Conservation (phyloP, 2,888 invertebrate species). For the Drosophila meridionalis region DNA sequence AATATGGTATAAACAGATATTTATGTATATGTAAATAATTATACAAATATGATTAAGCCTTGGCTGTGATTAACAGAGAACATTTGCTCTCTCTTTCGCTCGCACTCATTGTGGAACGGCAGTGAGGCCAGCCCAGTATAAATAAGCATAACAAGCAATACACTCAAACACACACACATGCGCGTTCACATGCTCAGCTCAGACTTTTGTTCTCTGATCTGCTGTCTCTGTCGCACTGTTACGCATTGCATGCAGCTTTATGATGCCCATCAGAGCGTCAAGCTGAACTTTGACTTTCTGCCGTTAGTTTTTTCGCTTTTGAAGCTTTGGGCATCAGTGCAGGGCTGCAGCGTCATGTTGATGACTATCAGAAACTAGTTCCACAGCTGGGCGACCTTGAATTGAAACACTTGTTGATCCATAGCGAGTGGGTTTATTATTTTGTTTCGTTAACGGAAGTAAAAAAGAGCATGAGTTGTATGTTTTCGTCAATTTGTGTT, state of each 20-base stretch:
- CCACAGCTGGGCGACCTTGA: slow-evolving; percentile 63
- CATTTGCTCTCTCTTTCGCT: slow-evolving; percentile 1
- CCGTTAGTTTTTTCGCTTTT: slow-evolving; percentile 40
- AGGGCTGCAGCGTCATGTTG: slow-evolving; percentile 39
- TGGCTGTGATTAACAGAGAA: slow-evolving; percentile 46
- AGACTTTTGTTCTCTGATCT: slow-evolving; percentile 24
- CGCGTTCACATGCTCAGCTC: neutral
- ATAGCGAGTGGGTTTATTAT: slow-evolving; percentile 27
- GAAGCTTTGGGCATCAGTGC: slow-evolving; percentile 10
- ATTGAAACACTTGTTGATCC: slow-evolving; percentile 30
- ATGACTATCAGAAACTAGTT: slow-evolving; percentile 42
- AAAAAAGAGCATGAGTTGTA: slow-evolving; percentile 33
- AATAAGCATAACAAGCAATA: neutral
- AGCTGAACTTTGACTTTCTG: slow-evolving; percentile 51
- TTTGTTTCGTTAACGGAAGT: slow-evolving; percentile 45
- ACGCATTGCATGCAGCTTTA: slow-evolving; percentile 34
- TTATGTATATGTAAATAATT: neutral
- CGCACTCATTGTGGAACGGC: neutral
- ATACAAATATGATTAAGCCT: slow-evolving; percentile 26
- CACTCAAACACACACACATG: neutral
- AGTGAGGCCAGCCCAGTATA: neutral
- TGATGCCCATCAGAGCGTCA: slow-evolving; percentile 23
- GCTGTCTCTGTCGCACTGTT: slow-evolving; percentile 9
- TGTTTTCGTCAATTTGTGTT: slow-evolving; percentile 11
- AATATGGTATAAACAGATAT: slow-evolving; percentile 10